phyloP scores from a whole-genome alignment of 2,888 invertebrate species.

The Monoplex corrugatus region DNA sequence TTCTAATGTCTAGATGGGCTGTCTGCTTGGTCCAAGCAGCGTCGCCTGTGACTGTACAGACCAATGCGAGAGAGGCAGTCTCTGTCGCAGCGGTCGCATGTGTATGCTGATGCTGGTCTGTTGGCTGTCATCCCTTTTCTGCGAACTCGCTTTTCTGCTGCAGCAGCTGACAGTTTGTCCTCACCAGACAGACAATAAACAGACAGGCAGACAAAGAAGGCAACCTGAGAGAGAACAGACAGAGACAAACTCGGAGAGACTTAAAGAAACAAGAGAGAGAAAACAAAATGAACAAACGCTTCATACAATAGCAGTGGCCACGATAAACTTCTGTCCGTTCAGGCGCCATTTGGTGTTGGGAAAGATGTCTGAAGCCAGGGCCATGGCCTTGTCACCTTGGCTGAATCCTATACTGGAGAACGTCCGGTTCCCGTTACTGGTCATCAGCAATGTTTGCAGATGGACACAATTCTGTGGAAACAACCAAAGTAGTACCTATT shows the following conservation, averaged over 20 bases:
- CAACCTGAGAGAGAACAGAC: neutral
- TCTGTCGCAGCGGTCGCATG: too few species aligned
- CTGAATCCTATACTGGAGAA: neutral
- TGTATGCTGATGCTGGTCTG: too few species aligned
- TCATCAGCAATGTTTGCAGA: slow-evolving; percentile 6
- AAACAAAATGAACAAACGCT: neutral
- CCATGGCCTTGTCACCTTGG: neutral
- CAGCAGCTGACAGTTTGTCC: too few species aligned
- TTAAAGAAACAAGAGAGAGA: neutral
- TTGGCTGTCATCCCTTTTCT: too few species aligned
- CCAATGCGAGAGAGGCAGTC: too few species aligned
- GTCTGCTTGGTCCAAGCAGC: too few species aligned
- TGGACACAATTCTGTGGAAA: slow-evolving; percentile 11
- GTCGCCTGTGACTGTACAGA: too few species aligned
- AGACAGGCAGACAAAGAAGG: too few species aligned
- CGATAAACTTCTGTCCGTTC: slow-evolving; percentile 38
- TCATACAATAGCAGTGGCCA: slow-evolving; percentile 24
- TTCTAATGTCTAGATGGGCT: too few species aligned
- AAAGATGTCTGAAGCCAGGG: slow-evolving; percentile 22
- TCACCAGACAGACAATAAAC: too few species aligned
- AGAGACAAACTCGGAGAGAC: neutral
- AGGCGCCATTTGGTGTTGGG: slow-evolving; percentile 40
- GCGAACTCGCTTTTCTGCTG: too few species aligned
- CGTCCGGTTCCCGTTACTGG: neutral
- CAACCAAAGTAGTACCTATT: too few species aligned